Percentiles rank a stretch among this genome's conserved stretches.
Conservation (phyloP, 2,888 invertebrate genomes). For the Aplocera efformata region DNA sequence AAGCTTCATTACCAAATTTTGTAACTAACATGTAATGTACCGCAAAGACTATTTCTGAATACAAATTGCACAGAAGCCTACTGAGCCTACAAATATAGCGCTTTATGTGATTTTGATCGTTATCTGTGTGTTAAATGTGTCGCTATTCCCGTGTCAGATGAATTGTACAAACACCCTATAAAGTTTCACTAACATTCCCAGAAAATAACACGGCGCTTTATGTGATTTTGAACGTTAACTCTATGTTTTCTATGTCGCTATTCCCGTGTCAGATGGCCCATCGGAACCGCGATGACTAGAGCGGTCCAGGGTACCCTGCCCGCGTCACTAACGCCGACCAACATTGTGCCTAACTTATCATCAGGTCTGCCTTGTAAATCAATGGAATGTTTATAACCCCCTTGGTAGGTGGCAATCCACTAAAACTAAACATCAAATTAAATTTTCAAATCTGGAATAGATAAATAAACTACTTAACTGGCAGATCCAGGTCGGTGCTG, state of each 20-base stretch:
- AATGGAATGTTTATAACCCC: conserved; percentile 43
- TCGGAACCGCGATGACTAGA: conserved; percentile 80
- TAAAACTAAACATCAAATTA: conserved; percentile 7
- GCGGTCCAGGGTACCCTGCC: conserved; percentile 67
- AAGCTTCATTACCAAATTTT: conserved; percentile 50
- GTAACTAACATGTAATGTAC: too few relatives aligned
- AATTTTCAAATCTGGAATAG: too few relatives aligned
- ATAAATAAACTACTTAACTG: too few relatives aligned
- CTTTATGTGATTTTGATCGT: too few relatives aligned
- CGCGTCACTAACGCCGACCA: conserved; percentile 62
- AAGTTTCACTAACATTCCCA: conserved; percentile 1
- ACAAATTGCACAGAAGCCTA: too few relatives aligned
- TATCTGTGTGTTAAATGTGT: too few relatives aligned
- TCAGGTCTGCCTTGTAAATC: conserved; percentile 65
- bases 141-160: too few relatives aligned
- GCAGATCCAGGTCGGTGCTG: too few relatives aligned
- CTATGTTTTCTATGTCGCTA: conserved; percentile 34
- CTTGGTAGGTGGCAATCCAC: conserved; percentile 25
- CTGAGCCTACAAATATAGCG: too few relatives aligned
- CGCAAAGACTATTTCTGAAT: too few relatives aligned
- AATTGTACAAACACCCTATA: too few relatives aligned
- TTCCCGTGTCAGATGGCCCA: conserved; percentile 55
- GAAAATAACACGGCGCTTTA: conserved; percentile 1
- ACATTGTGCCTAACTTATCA: conserved; percentile 55
- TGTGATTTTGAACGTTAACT: conserved; percentile 19